phyloP scores from a whole-genome alignment of 2,113 vertebrate species.

The Raja brachyura region DNA sequence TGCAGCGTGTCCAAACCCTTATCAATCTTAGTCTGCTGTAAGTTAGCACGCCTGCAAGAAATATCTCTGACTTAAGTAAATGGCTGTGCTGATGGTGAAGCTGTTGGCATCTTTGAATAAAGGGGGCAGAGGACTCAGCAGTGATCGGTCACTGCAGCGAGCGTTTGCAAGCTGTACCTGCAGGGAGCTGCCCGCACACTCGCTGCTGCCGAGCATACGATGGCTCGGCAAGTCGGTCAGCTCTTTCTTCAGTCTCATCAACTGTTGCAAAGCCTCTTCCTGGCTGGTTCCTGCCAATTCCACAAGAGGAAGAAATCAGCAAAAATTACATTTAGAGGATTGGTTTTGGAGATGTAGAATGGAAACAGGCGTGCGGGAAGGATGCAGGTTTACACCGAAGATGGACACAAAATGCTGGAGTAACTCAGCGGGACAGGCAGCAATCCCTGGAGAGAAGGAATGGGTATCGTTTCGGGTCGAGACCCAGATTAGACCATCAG shows the following conservation, averaged over 20 bases:
- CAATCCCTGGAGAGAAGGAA: too few species aligned
- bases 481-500: too few species aligned
- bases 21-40: too few species aligned
- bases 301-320: not conserved
- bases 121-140: not conserved
- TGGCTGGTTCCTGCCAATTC: constrained; percentile 40
- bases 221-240: constrained; percentile 42
- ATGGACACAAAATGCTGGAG: too few species aligned
- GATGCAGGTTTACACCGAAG: too few species aligned
- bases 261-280: constrained; percentile 40
- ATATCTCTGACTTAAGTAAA: constrained; percentile 12
- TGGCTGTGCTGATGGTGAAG: not conserved
- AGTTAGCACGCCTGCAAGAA: not conserved
- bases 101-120: not conserved
- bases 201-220: constrained; percentile 40
- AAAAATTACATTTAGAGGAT: too few species aligned
- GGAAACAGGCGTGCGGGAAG: too few species aligned
- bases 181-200: accelerated
- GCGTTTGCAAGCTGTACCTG: constrained; percentile 41
- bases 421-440: too few species aligned
- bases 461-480: too few species aligned
- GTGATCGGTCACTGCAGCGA: not conserved
- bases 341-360: too few species aligned
- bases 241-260: constrained; percentile 42
- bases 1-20: too few species aligned